Percentiles rank a stretch among this genome's conserved stretches.
Conservation (phyloP, 2,888 invertebrate species). For the Diaphora mendica region DNA sequence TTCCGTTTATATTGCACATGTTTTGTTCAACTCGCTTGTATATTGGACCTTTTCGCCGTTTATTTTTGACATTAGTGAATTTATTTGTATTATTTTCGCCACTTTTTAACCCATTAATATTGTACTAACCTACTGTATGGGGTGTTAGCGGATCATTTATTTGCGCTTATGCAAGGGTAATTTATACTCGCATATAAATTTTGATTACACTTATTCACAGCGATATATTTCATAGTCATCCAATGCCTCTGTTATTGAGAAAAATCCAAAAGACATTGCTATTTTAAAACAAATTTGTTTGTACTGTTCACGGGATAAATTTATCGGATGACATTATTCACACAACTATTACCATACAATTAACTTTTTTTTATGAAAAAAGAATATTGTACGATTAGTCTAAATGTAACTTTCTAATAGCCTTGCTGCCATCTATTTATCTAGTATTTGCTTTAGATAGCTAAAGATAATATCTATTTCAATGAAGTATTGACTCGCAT, state of each 20-base stretch:
- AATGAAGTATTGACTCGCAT: background rate
- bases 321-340: no score
- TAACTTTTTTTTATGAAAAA: no score
- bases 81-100: constrained; percentile 22
- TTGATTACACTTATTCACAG: background rate
- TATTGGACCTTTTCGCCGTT: constrained; percentile 74
- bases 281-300: background rate
- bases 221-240: no score
- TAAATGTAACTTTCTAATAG: background rate
- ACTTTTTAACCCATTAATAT: constrained; percentile 45
- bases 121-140: constrained; percentile 52
- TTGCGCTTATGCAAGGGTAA: constrained; percentile 27
- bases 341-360: no score
- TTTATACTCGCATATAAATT: background rate
- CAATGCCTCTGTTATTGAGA: background rate
- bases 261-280: background rate
- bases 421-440: background rate
- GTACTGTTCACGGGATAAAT: background rate
- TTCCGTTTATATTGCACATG: constrained; percentile 58
- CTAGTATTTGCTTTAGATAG: background rate
- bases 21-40: constrained; percentile 66
- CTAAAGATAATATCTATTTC: no score
- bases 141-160: constrained; percentile 43
- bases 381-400: no score
- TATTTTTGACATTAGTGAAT: constrained; percentile 23